Conservation (phyloP, 2,888 invertebrate species). For the Cephus spinipes region DNA sequence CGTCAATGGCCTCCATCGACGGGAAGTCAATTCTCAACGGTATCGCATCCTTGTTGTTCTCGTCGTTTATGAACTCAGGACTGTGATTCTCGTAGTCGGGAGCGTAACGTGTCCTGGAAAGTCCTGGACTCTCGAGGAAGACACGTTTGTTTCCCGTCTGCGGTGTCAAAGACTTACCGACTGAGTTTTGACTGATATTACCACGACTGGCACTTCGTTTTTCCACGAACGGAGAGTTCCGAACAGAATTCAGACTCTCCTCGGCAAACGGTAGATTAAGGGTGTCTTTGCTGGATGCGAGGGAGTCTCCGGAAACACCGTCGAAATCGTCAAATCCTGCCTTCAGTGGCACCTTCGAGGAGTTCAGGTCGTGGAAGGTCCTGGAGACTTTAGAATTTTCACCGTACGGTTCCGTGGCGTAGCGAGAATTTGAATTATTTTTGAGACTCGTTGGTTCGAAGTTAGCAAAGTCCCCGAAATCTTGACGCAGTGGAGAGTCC, state of each 20-base stretch:
- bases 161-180: conserved; percentile 53
- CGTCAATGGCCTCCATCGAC: conserved; percentile 49
- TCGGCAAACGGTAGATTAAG: conserved; percentile 60
- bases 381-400: conserved; percentile 44
- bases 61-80: conserved; percentile 46
- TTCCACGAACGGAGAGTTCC: conserved; percentile 54
- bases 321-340: conserved; percentile 64
- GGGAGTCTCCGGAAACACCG: conserved; percentile 56
- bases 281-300: conserved; percentile 58
- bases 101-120: conserved; percentile 31
- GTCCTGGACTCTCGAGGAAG: conserved; percentile 42
- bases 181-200: conserved; percentile 51
- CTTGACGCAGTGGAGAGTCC: conserved; percentile 56
- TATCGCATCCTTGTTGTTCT: conserved; percentile 37
- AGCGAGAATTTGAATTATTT: conserved; percentile 52
- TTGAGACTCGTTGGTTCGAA: conserved; percentile 54
- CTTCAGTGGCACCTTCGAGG: conserved; percentile 56
- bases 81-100: conserved; percentile 60
- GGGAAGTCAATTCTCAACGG: conserved; percentile 49
- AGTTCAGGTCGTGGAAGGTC: conserved; percentile 54
- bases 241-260: conserved; percentile 57
- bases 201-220: conserved; percentile 48
- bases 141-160: conserved; percentile 42
- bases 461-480: conserved; percentile 56
- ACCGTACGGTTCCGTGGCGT: conserved; percentile 45